phyloP scores from a whole-genome alignment of 2,888 invertebrate genomes.

The Panopea generosa region DNA sequence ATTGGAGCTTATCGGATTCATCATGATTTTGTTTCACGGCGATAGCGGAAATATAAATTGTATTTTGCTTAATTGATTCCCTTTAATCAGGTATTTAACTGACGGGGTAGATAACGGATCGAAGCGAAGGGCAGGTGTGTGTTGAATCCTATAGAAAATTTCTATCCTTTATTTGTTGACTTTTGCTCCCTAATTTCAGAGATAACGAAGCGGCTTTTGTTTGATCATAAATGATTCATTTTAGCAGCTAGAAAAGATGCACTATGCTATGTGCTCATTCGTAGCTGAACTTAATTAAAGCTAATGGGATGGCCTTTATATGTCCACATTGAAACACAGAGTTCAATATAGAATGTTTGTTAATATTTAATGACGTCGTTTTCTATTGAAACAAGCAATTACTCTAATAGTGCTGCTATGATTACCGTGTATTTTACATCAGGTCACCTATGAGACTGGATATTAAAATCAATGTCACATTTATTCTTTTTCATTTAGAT shows the following conservation, averaged over 20 bases:
- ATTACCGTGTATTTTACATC: slow-evolving; percentile 10
- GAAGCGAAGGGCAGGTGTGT: slow-evolving; percentile 36
- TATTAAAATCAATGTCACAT: background rate
- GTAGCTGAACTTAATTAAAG: slow-evolving; percentile 41
- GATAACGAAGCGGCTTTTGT: slow-evolving; percentile 32
- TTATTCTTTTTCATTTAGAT: background rate
- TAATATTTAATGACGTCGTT: slow-evolving; percentile 49
- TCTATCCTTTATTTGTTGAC: slow-evolving; percentile 51
- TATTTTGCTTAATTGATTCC: slow-evolving; percentile 54
- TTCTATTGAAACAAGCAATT: slow-evolving; percentile 37
- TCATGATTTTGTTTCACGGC: slow-evolving; percentile 36
- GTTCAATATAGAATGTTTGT: slow-evolving; percentile 22
- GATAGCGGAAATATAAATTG: slow-evolving; percentile 55
- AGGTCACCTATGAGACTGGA: slow-evolving; percentile 5
- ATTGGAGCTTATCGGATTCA: slow-evolving; percentile 31
- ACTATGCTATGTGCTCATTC: background rate
- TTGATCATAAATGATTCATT: slow-evolving; percentile 42
- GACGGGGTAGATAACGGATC: slow-evolving; percentile 30
- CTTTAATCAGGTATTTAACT: slow-evolving; percentile 48
- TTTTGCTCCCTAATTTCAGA: slow-evolving; percentile 42
- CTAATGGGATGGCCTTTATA: slow-evolving; percentile 51
- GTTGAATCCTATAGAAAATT: slow-evolving; percentile 21
- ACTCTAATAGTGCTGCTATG: slow-evolving; percentile 24
- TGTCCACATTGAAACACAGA: slow-evolving; percentile 21
- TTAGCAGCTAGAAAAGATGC: background rate